Evolutionary conservation across 2,888 invertebrate genomes (phyloP), one percentile per base, ranked within the genome.

Genomic region (Yponomeuta evonymella): DNA sequence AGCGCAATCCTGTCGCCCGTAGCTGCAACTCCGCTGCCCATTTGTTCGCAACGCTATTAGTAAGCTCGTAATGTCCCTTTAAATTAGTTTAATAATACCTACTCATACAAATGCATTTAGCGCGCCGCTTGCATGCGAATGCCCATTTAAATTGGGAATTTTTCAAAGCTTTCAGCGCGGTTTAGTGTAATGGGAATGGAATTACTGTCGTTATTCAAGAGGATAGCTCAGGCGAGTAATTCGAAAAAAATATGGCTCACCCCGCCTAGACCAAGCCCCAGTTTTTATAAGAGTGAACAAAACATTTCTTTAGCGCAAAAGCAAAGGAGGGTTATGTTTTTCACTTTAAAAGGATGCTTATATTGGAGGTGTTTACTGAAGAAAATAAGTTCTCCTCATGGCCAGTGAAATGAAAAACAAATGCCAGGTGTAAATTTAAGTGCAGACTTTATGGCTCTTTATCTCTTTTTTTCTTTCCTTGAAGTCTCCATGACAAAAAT

Each of bases 41-140:
- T 67, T 67, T 67, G 67, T 67, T 36, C 67, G 67, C n/a, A 67
- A 67, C n/a, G 67, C 67, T 67, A 67, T 67, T 67, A 67, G 67
- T 36, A 36, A 67, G 67, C 36, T 67, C 36, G 67, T 67, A 67
- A 67, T 67, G 36, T 36, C 36, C 15, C 36, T 67, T 65, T 65
- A 67, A 43, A 67, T 67, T 67, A 67, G 67, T 36, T 67, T 67
- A 67, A 67, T 67, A 67, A 33, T 67, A 67, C 67, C 67, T 67
- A 43, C 30, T 33, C 30, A 65, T 33, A 65, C 30, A 65, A 65
- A 65, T 30, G 65, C 29, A 65, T 65, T 33, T 65, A 58, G 51
- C 51, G 51, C 51, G 51, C 15, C 51, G 15, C 51, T 58, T 58
- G 51, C 51, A 58, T 58, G 51, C 51, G 51, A 58, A 58, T 15